Conservation (phyloP, 1,140 invertebrate genomes). For the Magallana ariakensis region DNA sequence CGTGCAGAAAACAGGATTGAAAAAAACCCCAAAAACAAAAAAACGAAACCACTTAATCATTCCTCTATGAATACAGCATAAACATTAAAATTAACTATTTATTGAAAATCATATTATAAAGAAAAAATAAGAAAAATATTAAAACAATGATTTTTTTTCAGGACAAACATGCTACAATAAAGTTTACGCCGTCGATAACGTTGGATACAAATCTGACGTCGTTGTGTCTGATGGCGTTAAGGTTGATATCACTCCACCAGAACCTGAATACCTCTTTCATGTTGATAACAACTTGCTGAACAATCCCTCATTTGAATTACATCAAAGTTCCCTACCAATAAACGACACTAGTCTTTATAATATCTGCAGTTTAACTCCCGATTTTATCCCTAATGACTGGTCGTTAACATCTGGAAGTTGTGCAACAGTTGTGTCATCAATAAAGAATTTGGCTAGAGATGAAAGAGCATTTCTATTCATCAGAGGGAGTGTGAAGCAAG, state of each 20-base stretch:
- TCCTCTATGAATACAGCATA: too few species aligned
- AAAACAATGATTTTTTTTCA: not conserved
- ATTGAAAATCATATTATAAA: too few species aligned
- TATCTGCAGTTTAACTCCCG: conserved; percentile 11
- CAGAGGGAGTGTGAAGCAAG: conserved; percentile 44
- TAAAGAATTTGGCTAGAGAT: conserved; percentile 36
- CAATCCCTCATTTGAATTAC: conserved; percentile 66
- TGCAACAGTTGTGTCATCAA: conserved; percentile 45
- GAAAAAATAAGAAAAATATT: too few species aligned
- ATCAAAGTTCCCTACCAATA: not conserved
- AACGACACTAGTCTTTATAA: not conserved
- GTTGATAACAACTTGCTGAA: conserved; percentile 53
- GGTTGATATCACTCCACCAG: conserved; percentile 57
- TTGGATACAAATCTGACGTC: conserved; percentile 25
- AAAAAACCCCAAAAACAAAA: too few species aligned
- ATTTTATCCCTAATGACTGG: conserved; percentile 40
- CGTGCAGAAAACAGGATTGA: too few species aligned
- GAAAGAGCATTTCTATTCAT: conserved; percentile 39
- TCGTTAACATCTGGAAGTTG: conserved; percentile 22
- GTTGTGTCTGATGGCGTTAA: conserved; percentile 61
- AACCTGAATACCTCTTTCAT: conserved; percentile 7
- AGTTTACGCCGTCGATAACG: conserved; percentile 39
- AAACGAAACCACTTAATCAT: too few species aligned
- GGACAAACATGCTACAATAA: not conserved
- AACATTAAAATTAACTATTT: too few species aligned